phyloP scores from a whole-genome alignment of 2,888 invertebrate species.

The Cyrtodaria siliqua region DNA sequence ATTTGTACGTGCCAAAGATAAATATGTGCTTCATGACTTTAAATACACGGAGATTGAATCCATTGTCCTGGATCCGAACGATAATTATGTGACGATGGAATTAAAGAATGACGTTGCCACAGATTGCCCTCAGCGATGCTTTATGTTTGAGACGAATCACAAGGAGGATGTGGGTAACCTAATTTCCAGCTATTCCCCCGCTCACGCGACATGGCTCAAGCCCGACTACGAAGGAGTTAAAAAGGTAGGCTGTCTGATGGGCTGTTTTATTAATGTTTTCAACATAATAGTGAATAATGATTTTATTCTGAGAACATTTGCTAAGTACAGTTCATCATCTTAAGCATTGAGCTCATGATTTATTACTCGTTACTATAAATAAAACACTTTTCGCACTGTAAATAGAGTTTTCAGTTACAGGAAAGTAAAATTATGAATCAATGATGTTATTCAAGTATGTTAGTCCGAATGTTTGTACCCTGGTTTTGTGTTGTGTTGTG shows the following conservation, averaged over 20 bases:
- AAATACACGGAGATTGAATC: constrained; percentile 96
- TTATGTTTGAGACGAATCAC: constrained; percentile 95
- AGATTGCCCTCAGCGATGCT: constrained; percentile 86
- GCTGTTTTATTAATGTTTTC: neutral
- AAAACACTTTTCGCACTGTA: too few species aligned
- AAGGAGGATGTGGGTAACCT: constrained; percentile 97
- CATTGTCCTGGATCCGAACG: constrained; percentile 95
- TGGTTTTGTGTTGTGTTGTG: too few species aligned
- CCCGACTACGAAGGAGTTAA: constrained; percentile 80
- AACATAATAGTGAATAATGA: too few species aligned
- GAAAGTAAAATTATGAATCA: too few species aligned
- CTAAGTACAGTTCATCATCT: neutral
- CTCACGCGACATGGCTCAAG: constrained; percentile 89
- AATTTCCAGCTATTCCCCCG: constrained; percentile 96
- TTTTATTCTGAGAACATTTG: neutral
- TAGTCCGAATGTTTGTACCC: too few species aligned
- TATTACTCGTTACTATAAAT: too few species aligned
- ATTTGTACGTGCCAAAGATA: constrained; percentile 96
- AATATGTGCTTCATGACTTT: constrained; percentile 96
- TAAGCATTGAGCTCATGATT: too few species aligned
- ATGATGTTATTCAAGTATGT: too few species aligned
- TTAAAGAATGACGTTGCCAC: constrained; percentile 89
- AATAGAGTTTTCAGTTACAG: too few species aligned
- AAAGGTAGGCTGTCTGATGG: constrained; percentile 68
- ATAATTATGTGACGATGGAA: constrained; percentile 96